Evolutionary conservation across 2,888 invertebrate species (phyloP).

Genomic region (Limenitis camilla): DNA sequence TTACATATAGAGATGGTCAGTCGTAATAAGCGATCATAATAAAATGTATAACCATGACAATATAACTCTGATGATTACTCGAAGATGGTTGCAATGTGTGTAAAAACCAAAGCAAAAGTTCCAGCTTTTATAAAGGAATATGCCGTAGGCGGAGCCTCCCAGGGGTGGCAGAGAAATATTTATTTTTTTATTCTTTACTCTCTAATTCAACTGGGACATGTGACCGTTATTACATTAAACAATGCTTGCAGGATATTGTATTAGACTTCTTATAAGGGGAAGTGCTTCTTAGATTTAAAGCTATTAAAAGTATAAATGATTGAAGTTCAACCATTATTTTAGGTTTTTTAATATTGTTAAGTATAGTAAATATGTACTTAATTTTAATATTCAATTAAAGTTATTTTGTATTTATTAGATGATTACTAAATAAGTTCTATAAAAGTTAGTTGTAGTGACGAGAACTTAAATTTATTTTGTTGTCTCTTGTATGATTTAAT

Average conservation of each 20-base stretch:
- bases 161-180: conserved; percentile 53
- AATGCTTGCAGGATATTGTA: conserved; percentile 52
- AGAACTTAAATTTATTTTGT: too few relatives aligned
- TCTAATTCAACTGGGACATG: conserved; percentile 35
- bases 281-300: conserved; percentile 17
- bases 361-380: too few relatives aligned
- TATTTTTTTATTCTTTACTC: conserved; percentile 42
- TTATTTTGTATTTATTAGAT: too few relatives aligned
- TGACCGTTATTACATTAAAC: conserved; percentile 71
- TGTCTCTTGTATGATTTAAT: too few relatives aligned
- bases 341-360: too few relatives aligned
- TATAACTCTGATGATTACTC: conserved; percentile 7
- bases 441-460: not conserved
- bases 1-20: conserved; percentile 22
- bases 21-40: conserved; percentile 26
- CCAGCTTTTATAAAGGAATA: conserved; percentile 52
- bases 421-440: too few relatives aligned
- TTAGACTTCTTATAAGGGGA: conserved; percentile 47
- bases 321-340: too few relatives aligned
- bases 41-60: conserved; percentile 7
- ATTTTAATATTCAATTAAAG: too few relatives aligned
- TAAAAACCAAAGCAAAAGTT: conserved; percentile 27
- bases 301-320: not conserved
- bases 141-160: conserved; percentile 39
- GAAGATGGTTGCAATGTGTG: conserved; percentile 29